Base-by-base conservation (phyloP, 2,888 invertebrate genomes). In the Tenodera sinensis region DNA sequence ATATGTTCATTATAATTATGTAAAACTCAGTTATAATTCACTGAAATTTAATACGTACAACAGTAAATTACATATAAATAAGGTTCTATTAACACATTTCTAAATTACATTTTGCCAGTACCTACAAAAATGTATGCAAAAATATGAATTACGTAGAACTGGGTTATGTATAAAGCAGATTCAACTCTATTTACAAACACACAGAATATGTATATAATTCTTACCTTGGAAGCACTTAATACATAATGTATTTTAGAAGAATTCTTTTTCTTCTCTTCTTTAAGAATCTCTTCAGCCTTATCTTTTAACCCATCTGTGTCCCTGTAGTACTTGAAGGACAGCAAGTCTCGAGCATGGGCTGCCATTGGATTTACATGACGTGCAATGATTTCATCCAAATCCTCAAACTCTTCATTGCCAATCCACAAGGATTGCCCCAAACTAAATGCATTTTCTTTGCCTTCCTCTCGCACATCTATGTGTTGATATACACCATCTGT, bases 381-480 rank as follows among this genome's bases (percentile, higher is more conserved):
- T 0, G 99, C 99, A 89, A 99, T 98, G 90, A 99, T 99, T 96
- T 99, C 99, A 93, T 99, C 99, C 71, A 99, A 94, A 94, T 99
- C 99, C 94, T 99, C 99, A 93, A 98, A 99, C 92, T 99, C 98
- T 92, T 99, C 98, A 90, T 95, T 96, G 81, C 96, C 96, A 91
- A 99, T 99, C 96, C 96, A 97, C 20, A 99, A 94, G 8, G 96
- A 95, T 92, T 96, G 96, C 88, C 99, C 99, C 91, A 99, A 94
- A 89, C 98, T 98, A 93, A 99, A 99, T 0, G 97, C 97, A 93
- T 99, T 99, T 92, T 98, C 97, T 94, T 99, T 99, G 25, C 98
- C 98, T 92, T 98, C 97, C 93, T 99, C 99, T 86, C 97, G 95
- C 0, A 99, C 96, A 93, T 99, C 99, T 90, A 99, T 98, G 92